A percentile compares a stretch with the other conserved stretches of the same genome.
Conservation (phyloP, 30 jellyfish, hydroid and myxozoan species). For the Clytia hemisphaerica region DNA sequence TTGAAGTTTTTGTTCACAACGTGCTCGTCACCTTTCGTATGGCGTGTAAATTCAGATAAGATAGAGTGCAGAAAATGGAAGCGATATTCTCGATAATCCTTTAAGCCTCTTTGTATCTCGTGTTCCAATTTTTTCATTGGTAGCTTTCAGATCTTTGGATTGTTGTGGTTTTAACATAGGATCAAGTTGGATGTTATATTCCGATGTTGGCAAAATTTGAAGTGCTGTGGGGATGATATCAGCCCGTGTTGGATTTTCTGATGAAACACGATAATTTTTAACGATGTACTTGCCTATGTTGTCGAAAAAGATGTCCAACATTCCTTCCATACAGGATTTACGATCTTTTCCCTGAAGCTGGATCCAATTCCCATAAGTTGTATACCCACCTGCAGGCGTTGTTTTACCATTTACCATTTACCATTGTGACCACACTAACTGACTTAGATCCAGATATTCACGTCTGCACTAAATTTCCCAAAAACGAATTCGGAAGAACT, state of each 20-base stretch:
- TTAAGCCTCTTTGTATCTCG: no score
- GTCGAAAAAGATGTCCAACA: not conserved
- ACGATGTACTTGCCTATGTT: conserved; percentile 13
- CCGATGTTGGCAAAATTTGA: not conserved
- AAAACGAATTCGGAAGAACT: conserved; percentile 6
- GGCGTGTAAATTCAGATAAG: no score
- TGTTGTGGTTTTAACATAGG: not conserved
- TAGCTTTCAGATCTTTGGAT: rapidly evolving
- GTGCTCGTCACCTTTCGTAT: not conserved
- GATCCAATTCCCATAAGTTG: conserved; percentile 1
- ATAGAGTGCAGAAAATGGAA: no score
- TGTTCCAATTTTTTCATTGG: no score
- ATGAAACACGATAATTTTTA: conserved; percentile 10
- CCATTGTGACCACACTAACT: no score
- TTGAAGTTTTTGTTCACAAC: not conserved
- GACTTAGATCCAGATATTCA: conserved; percentile 2
- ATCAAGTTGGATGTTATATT: not conserved
- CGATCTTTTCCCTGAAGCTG: not conserved
- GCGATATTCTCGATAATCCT: no score
- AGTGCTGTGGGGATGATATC: not conserved
- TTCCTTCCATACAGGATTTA: not conserved
- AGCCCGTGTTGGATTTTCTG: no score
- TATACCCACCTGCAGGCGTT: conserved; percentile 4
- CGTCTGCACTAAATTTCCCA: conserved; percentile 3
- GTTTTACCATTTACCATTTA: conserved; percentile 17